phyloP scores from a whole-genome alignment of 92 coral and sea anemone species.

The Phymanthus crucifer region DNA sequence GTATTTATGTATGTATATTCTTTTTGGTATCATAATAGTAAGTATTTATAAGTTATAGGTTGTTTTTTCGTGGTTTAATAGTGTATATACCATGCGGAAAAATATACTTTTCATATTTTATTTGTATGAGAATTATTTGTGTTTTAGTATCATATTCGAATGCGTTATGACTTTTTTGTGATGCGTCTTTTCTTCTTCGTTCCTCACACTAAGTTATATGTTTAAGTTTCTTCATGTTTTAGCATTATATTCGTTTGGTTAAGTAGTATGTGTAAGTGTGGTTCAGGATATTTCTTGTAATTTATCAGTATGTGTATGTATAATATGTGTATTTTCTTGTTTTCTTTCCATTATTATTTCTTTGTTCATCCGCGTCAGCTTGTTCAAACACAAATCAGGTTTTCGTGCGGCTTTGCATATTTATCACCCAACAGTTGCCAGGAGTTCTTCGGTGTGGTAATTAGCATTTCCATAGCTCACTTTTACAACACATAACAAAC shows the following conservation, averaged over 20 bases:
- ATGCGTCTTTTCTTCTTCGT: no score
- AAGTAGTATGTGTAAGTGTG: neutral
- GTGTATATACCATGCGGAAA: no score
- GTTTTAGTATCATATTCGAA: no score
- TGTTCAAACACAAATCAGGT: constrained; percentile 14
- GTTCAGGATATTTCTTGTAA: neutral
- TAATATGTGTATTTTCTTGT: neutral
- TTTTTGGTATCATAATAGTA: no score
- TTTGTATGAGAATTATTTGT: no score
- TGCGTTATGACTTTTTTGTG: no score
- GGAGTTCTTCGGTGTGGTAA: neutral
- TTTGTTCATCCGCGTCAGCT: neutral
- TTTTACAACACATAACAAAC: constrained; percentile 4
- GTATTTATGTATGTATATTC: no score
- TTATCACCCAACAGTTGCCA: neutral
- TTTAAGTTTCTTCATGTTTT: no score
- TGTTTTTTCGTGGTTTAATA: no score
- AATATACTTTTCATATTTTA: no score
- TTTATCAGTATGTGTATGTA: neutral
- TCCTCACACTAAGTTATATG: no score
- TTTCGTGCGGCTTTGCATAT: neutral
- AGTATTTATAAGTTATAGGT: no score
- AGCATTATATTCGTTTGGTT: neutral
- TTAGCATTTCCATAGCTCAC: constrained; percentile 12
- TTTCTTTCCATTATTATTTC: neutral